A percentile compares a stretch with the other conserved stretches of the same genome.
These are phyloP conservation scores for Bagarius yarrelli DNA, from an alignment of 2,113 vertebrate genomes.

Conservation along the genomic window DNA sequence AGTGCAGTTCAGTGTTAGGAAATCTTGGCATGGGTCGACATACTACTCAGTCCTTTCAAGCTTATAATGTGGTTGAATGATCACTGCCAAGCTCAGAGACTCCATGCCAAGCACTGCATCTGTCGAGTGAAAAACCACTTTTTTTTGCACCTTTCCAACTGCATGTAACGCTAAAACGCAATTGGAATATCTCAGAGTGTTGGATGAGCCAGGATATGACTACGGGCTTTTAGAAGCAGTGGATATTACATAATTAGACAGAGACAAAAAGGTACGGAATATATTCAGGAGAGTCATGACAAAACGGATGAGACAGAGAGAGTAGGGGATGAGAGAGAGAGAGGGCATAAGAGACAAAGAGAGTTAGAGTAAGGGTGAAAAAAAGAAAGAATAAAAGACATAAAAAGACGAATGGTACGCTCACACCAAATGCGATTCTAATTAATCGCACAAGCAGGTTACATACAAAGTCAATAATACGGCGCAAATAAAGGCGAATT, in stretches of 20 bases:
- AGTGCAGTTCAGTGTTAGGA: conserved; percentile 48
- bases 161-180: conserved; percentile 66
- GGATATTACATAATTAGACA: not conserved
- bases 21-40: conserved; percentile 60
- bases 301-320: not conserved
- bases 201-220: conserved; percentile 60
- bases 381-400: not conserved
- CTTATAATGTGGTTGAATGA: conserved; percentile 69
- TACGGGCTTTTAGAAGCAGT: conserved; percentile 48
- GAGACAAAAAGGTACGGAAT: not conserved
- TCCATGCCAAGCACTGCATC: conserved; percentile 74
- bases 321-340: conserved; percentile 32
- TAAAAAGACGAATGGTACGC: not conserved
- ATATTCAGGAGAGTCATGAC: not conserved
- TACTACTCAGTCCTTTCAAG: conserved; percentile 53
- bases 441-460: too few relatives aligned
- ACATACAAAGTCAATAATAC: too few relatives aligned
- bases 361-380: not conserved
- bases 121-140: conserved; percentile 74
- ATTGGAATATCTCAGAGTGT: conserved; percentile 61
- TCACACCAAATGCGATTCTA: too few relatives aligned
- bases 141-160: conserved; percentile 67
- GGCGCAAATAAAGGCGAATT: too few relatives aligned
- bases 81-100: conserved; percentile 66
- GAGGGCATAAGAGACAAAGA: not conserved